phyloP scores from a whole-genome alignment of 2,797 vertebrate species.

The Falco columbarius region DNA sequence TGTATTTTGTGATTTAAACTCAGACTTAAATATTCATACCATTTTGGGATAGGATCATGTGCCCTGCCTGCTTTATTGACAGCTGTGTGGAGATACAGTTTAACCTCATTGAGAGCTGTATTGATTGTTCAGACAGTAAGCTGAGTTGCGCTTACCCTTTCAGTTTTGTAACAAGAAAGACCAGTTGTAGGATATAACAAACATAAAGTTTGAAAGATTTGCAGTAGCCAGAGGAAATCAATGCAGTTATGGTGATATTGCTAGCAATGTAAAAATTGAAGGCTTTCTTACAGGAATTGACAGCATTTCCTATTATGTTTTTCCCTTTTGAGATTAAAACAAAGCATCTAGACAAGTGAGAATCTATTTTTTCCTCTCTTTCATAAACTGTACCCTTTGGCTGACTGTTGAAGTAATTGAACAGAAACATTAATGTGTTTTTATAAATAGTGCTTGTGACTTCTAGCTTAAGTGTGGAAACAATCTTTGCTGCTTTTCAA shows the following conservation, averaged over 20 bases:
- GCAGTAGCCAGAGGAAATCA: not conserved
- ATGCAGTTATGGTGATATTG: not conserved
- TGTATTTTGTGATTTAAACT: not conserved
- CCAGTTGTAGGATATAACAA: not conserved
- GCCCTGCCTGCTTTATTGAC: not conserved
- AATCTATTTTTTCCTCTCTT: not conserved
- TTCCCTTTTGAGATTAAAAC: not conserved
- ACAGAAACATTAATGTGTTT: not conserved
- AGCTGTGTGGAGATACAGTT: not conserved
- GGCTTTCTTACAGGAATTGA: not conserved
- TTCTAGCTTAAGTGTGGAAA: not conserved
- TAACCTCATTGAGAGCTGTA: not conserved
- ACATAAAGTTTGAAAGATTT: not conserved
- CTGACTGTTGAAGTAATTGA: not conserved
- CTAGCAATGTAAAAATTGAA: not conserved
- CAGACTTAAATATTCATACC: not conserved
- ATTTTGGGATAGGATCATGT: not conserved
- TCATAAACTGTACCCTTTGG: not conserved
- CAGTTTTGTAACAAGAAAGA: not conserved
- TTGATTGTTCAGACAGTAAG: not conserved
- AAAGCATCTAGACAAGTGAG: not conserved
- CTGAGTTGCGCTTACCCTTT: not conserved
- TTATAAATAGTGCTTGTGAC: not conserved
- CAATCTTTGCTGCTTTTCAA: not conserved
- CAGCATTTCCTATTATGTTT: not conserved